Conservation (phyloP, 1,140 invertebrate species). For the Anastatus disparis region DNA sequence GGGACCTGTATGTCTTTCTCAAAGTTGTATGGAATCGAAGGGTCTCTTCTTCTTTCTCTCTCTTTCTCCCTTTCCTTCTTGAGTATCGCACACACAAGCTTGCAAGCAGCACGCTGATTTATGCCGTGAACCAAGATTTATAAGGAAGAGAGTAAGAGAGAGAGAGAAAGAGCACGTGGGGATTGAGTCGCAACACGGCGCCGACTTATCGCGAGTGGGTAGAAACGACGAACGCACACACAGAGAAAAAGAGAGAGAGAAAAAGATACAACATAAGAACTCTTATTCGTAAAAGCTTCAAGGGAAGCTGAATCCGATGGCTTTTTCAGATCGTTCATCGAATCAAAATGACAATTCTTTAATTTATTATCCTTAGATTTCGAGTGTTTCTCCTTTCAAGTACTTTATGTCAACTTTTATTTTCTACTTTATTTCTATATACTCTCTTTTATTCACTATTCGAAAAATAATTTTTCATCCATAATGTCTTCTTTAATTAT, state of each 20-base stretch:
- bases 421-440: no score
- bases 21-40: conserved; percentile 58
- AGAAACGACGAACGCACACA: conserved; percentile 53
- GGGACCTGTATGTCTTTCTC: conserved; percentile 59
- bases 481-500: no score
- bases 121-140: conserved; percentile 62
- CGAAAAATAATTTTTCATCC: no score
- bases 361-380: not conserved
- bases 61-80: conserved; percentile 12
- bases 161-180: no score
- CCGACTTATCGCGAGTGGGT: conserved; percentile 67
- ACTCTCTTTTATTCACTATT: no score
- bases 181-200: conserved; percentile 61
- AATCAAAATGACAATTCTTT: conserved; percentile 1
- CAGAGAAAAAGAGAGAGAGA: conserved; percentile 23
- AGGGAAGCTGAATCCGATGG: not conserved
- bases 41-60: conserved; percentile 45
- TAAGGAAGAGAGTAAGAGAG: conserved; percentile 61
- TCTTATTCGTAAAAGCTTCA: no score
- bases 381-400: not conserved
- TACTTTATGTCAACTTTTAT: no score
- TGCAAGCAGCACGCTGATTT: conserved; percentile 60
- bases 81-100: not conserved
- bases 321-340: conserved; percentile 24
- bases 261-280: no score